Conservation (phyloP, 2,888 invertebrate genomes). For the Dimorphilus gyrociliatus region DNA sequence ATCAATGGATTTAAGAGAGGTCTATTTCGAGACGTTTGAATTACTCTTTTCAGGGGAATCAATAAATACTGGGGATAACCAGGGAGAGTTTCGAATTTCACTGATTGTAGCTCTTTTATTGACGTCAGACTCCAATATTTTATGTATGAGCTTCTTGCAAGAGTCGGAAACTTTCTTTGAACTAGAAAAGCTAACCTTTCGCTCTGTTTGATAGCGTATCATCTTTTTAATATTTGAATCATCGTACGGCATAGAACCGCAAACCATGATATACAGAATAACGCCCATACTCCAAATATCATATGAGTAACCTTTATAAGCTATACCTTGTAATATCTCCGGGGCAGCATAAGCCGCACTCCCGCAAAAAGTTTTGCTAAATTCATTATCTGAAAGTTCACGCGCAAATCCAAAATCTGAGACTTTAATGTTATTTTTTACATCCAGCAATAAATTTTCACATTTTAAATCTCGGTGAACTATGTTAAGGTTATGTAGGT, state of each 20-base stretch:
- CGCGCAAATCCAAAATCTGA: slow-evolving; percentile 79
- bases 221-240: slow-evolving; percentile 60
- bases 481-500: slow-evolving; percentile 25
- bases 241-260: slow-evolving; percentile 65
- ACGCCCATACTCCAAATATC: slow-evolving; percentile 64
- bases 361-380: slow-evolving; percentile 35
- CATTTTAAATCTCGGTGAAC: slow-evolving; percentile 58
- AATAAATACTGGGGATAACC: too few relatives aligned
- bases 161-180: slow-evolving; percentile 39
- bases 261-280: slow-evolving; percentile 63
- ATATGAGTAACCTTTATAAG: slow-evolving; percentile 34
- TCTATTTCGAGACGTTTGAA: too few relatives aligned
- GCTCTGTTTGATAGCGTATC: slow-evolving; percentile 53
- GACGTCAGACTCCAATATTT: slow-evolving; percentile 68
- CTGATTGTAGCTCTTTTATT: slow-evolving; percentile 36
- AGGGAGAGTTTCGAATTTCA: slow-evolving; percentile 16
- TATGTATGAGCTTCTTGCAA: slow-evolving; percentile 55
- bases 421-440: slow-evolving; percentile 56
- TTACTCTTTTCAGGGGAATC: too few relatives aligned
- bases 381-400: slow-evolving; percentile 28
- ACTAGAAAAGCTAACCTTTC: slow-evolving; percentile 25
- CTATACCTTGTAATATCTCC: slow-evolving; percentile 59
- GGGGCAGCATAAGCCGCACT: slow-evolving; percentile 72
- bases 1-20: too few relatives aligned
- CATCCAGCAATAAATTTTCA: slow-evolving; percentile 51